Conservation (phyloP, 2,797 vertebrate genomes). For the Benthosema pterotum region DNA sequence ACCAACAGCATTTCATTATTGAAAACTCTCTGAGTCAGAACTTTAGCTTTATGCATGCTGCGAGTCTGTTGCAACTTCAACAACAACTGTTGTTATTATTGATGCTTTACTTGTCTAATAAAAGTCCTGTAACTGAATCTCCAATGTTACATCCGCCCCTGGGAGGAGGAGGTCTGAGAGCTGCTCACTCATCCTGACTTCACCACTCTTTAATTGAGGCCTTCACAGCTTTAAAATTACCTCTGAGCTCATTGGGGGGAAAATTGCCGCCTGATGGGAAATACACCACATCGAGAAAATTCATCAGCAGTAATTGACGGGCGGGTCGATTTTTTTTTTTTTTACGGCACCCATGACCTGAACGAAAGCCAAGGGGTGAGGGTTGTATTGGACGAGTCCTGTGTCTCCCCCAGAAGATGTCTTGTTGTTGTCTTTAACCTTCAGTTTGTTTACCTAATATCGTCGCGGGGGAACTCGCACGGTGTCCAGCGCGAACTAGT, state of each 20-base stretch:
- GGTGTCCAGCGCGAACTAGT: conserved; percentile 19
- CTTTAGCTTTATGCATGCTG: too few species aligned
- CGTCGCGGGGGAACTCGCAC: conserved; percentile 4
- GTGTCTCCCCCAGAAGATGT: conserved; percentile 9
- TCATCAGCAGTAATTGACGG: conserved; percentile 35
- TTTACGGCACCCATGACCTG: conserved; percentile 1
- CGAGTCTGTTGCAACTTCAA: too few species aligned
- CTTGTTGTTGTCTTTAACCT: background rate
- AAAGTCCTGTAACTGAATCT: too few species aligned
- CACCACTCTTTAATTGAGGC: conserved; percentile 67
- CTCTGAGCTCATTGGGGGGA: conserved; percentile 69
- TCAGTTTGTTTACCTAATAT: conserved; percentile 1
- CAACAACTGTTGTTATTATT: too few species aligned
- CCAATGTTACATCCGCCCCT: too few species aligned
- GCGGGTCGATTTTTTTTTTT: conserved; percentile 15
- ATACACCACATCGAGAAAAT: conserved; percentile 49
- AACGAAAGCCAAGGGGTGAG: conserved; percentile 21
- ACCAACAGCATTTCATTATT: too few species aligned
- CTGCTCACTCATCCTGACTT: conserved; percentile 64
- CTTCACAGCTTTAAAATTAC: conserved; percentile 65
- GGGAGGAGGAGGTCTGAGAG: too few species aligned
- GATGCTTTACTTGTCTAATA: too few species aligned
- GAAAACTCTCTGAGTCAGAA: too few species aligned
- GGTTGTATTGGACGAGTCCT: conserved; percentile 3
- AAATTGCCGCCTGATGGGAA: conserved; percentile 62